phyloP scores from a whole-genome alignment of 2,888 invertebrate species.

The Pyrrhia umbra region DNA sequence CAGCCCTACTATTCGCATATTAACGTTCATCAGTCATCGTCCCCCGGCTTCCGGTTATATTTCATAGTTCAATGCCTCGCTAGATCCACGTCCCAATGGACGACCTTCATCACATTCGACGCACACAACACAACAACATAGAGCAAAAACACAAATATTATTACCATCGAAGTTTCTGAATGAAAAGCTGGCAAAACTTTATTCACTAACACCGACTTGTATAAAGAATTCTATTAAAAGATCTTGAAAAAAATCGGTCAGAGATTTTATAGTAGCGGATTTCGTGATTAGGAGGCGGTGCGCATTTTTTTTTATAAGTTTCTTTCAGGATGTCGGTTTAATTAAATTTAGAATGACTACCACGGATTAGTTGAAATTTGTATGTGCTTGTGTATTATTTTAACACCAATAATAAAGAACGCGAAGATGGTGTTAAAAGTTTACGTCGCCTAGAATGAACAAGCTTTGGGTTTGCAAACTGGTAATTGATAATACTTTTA shows the following conservation, averaged over 20 bases:
- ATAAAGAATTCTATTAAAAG: not conserved
- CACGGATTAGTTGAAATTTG: too few species aligned
- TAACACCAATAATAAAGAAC: too few species aligned
- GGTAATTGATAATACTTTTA: constrained; percentile 1
- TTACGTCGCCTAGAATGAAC: too few species aligned
- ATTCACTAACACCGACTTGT: constrained; percentile 46
- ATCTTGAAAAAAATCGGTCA: not conserved
- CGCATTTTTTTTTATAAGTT: constrained; percentile 41
- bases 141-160: constrained; percentile 37
- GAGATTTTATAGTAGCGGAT: constrained; percentile 3
- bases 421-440: too few species aligned
- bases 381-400: too few species aligned
- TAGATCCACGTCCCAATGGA: constrained; percentile 70
- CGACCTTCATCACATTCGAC: constrained; percentile 79
- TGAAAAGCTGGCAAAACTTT: constrained; percentile 3
- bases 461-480: too few species aligned
- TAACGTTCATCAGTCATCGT: constrained; percentile 84
- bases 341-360: too few species aligned
- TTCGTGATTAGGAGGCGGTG: constrained; percentile 44
- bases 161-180: constrained; percentile 49
- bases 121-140: constrained; percentile 57
- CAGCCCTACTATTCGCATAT: constrained; percentile 72
- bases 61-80: constrained; percentile 85
- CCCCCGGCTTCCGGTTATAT: constrained; percentile 83
- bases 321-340: constrained; percentile 30